A percentile compares a stretch with the other conserved stretches of the same genome.
These are phyloP conservation scores for Periparus ater DNA, from an alignment of 2,797 vertebrate species.

Conservation along the genomic window DNA sequence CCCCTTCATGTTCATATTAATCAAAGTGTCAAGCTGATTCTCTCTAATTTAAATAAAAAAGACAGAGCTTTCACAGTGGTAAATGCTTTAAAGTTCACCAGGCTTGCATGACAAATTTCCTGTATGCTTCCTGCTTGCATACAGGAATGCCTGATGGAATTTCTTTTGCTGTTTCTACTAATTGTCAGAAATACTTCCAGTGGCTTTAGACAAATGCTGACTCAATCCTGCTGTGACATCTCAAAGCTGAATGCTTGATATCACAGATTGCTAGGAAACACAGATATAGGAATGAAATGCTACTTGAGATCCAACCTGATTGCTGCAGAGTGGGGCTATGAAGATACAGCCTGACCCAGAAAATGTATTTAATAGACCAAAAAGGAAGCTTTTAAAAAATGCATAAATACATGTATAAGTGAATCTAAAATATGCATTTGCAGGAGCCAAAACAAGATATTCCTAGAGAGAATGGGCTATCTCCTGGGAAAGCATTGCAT, in stretches of 20 bases:
- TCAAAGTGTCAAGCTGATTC: constrained; percentile 14
- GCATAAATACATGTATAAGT: constrained; percentile 21
- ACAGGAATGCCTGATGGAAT: background rate
- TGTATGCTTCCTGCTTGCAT: background rate
- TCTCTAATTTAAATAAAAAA: constrained; percentile 10
- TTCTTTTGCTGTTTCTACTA: constrained; percentile 44
- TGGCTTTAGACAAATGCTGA: constrained; percentile 56
- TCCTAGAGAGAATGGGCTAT: constrained; percentile 28
- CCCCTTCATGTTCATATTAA: background rate
- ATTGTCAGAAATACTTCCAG: constrained; percentile 39
- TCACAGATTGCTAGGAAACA: constrained; percentile 26
- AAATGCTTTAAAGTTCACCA: constrained; percentile 57
- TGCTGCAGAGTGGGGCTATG: background rate
- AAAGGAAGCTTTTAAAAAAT: constrained; percentile 43
- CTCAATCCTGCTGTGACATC: constrained; percentile 48
- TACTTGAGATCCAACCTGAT: background rate
- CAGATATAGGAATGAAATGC: background rate
- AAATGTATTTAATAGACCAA: constrained; percentile 37
- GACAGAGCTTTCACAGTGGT: constrained; percentile 1
- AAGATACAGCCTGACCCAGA: constrained; percentile 20
- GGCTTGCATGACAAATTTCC: constrained; percentile 8
- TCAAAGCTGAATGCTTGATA: constrained; percentile 11
- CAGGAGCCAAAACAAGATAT: constrained; percentile 31
- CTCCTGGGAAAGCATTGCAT: background rate
- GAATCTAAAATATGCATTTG: constrained; percentile 31